Conservation (phyloP, 2,113 vertebrate species). For the Meleagris gallopavo region DNA sequence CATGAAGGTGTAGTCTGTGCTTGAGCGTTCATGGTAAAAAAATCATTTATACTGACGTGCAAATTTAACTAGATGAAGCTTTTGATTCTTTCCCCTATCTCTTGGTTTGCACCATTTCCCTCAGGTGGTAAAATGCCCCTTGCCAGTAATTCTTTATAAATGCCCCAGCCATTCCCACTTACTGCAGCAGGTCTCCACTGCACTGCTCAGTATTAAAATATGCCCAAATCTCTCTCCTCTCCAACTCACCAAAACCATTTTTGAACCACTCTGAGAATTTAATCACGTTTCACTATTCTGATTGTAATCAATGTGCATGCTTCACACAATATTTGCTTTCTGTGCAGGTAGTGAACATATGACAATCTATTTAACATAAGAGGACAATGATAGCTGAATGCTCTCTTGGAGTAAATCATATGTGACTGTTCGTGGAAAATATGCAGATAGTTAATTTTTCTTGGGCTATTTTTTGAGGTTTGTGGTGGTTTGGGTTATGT, state of each 20-base stretch:
- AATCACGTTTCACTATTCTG: slow-evolving; percentile 43
- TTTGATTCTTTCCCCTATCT: slow-evolving; percentile 41
- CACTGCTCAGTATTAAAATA: slow-evolving; percentile 62
- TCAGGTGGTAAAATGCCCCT: slow-evolving; percentile 49
- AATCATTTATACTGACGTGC: slow-evolving; percentile 30
- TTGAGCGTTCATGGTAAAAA: background rate
- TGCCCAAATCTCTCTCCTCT: slow-evolving; percentile 46
- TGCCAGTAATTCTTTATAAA: slow-evolving; percentile 66
- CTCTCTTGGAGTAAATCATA: background rate
- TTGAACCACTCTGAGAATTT: slow-evolving; percentile 36
- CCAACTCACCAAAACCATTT: slow-evolving; percentile 42
- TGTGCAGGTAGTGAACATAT: background rate
- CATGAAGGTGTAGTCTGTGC: background rate
- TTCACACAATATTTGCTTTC: slow-evolving; percentile 25
- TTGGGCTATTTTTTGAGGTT: no score
- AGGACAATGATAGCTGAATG: background rate
- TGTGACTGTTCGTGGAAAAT: no score
- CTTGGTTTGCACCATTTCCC: slow-evolving; percentile 27
- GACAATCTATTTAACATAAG: background rate
- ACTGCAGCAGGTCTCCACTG: slow-evolving; percentile 45
- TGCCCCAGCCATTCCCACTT: slow-evolving; percentile 58
- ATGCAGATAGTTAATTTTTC: no score
- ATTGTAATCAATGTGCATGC: background rate
- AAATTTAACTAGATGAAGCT: slow-evolving; percentile 48
- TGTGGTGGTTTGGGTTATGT: no score